Conservation (phyloP, 2,888 invertebrate genomes). For the Timandra comae region DNA sequence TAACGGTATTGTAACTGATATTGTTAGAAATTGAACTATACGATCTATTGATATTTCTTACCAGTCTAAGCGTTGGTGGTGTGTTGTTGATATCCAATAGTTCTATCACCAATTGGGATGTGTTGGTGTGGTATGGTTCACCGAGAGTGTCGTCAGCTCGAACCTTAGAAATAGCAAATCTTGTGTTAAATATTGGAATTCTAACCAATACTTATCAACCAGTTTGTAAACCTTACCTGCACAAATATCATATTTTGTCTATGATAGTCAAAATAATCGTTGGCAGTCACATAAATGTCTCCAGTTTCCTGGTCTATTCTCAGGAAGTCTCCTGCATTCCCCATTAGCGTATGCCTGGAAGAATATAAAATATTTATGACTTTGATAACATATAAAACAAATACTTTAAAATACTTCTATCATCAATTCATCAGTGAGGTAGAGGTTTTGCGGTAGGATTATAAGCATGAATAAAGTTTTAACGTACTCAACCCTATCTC, state of each 20-base stretch:
- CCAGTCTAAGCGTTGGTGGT: slow-evolving; percentile 79
- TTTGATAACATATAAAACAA: too few species aligned
- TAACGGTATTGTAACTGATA: too few species aligned
- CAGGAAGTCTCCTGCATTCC: slow-evolving; percentile 57
- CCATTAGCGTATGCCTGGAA: slow-evolving; percentile 73
- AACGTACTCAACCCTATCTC: slow-evolving; percentile 76
- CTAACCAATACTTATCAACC: background rate
- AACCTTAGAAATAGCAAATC: slow-evolving; percentile 29
- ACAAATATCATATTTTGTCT: slow-evolving; percentile 71
- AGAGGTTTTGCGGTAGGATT: too few species aligned
- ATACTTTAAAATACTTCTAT: too few species aligned
- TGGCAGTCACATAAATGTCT: slow-evolving; percentile 67
- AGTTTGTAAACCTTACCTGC: slow-evolving; percentile 58
- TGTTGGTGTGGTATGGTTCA: slow-evolving; percentile 60
- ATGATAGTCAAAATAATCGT: slow-evolving; percentile 79
- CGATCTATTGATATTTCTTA: too few species aligned
- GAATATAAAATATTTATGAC: background rate
- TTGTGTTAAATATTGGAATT: background rate
- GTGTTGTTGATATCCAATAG: slow-evolving; percentile 85
- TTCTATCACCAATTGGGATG: slow-evolving; percentile 76
- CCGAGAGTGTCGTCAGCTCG: slow-evolving; percentile 66
- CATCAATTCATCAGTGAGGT: too few species aligned
- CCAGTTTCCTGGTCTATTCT: slow-evolving; percentile 75
- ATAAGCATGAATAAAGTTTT: too few species aligned
- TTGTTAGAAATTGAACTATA: too few species aligned